Conservation (phyloP, 2,113 vertebrate genomes). For the Engystomops pustulosus region DNA sequence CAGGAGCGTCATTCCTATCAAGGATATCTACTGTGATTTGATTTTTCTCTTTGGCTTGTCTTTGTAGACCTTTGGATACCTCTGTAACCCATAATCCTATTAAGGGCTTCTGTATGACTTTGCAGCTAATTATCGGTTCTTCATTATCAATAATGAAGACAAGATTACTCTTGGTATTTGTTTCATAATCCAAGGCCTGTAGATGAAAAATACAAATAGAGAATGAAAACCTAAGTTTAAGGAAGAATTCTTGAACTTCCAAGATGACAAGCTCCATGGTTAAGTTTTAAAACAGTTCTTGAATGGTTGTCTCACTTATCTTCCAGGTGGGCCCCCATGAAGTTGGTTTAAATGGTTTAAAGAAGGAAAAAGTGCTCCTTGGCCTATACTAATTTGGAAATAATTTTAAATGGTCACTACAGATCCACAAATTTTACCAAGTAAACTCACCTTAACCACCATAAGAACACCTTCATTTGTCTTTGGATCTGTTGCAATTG, state of each 20-base stretch:
- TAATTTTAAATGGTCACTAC: neutral
- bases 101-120: neutral
- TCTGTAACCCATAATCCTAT: slow-evolving; percentile 22
- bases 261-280: neutral
- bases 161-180: neutral
- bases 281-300: neutral
- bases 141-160: neutral
- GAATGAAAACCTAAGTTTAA: no score
- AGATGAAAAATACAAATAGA: neutral
- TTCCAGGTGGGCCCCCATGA: neutral
- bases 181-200: slow-evolving; percentile 52
- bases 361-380: no score
- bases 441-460: slow-evolving; percentile 47
- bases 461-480: slow-evolving; percentile 56
- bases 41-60: no score
- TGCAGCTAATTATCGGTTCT: slow-evolving; percentile 38
- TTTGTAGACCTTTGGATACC: neutral
- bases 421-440: neutral
- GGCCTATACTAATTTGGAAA: no score
- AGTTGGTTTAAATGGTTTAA: neutral
- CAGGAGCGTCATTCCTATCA: slow-evolving; percentile 38
- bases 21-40: neutral
- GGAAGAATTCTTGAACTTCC: no score
- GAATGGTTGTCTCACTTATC: neutral
- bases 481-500: slow-evolving; percentile 50